Evolutionary conservation across 2,888 invertebrate genomes (phyloP).

Genomic region (Alitta virens): DNA sequence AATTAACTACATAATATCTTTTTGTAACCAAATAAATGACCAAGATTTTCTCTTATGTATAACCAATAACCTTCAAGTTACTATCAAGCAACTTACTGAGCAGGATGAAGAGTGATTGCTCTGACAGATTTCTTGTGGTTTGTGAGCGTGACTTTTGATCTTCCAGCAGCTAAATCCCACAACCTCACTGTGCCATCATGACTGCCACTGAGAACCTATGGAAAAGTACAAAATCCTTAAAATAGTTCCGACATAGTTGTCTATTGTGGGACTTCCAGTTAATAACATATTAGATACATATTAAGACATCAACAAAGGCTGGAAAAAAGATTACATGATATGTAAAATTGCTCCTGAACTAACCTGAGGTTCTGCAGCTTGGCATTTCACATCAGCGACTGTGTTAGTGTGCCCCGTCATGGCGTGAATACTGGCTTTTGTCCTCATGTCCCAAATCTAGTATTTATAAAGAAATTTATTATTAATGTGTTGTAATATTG

Average conservation of each 20-base stretch:
- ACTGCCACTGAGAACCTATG: slow-evolving; percentile 66
- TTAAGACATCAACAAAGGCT: no score
- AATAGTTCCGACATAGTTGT: no score
- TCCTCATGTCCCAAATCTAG: slow-evolving; percentile 96
- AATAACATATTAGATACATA: no score
- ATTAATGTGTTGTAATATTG: no score
- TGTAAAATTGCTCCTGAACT: no score
- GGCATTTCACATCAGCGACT: slow-evolving; percentile 89
- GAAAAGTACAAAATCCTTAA: no score
- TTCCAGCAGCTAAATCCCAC: slow-evolving; percentile 97
- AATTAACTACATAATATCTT: no score
- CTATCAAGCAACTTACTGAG: slow-evolving; percentile 60
- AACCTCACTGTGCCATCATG: slow-evolving; percentile 95
- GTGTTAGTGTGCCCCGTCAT: slow-evolving; percentile 95
- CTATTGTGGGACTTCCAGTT: no score
- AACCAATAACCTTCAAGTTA: no score
- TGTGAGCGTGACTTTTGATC: slow-evolving; percentile 88
- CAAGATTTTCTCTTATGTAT: no score
- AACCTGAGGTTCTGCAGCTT: slow-evolving; percentile 90
- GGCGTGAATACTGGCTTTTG: slow-evolving; percentile 97
- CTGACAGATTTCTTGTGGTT: slow-evolving; percentile 92
- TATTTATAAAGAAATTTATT: neutral
- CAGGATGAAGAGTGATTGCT: slow-evolving; percentile 63
- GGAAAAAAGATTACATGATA: neutral
- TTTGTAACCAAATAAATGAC: no score